These are phyloP conservation scores for Psettodes erumei DNA, from an alignment of 2,113 vertebrate species.

Conservation along the genomic window DNA sequence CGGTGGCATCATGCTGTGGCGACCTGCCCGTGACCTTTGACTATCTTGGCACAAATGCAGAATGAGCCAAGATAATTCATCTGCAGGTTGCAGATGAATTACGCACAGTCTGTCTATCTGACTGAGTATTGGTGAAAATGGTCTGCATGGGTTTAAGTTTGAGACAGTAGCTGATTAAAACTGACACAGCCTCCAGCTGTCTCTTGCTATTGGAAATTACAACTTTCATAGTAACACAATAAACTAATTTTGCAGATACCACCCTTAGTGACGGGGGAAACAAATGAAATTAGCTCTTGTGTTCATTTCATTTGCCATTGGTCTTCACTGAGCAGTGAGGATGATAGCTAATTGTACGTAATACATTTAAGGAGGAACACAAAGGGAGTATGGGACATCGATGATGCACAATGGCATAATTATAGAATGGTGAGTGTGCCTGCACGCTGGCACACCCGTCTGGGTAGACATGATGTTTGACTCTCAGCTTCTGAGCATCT, in stretches of 20 bases:
- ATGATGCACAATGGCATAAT: conserved; percentile 56
- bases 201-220: conserved; percentile 47
- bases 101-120: background rate
- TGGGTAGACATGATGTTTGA: conserved; percentile 29
- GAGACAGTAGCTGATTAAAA: conserved; percentile 47
- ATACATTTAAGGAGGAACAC: conserved; percentile 57
- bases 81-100: conserved; percentile 9
- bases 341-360: conserved; percentile 64
- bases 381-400: conserved; percentile 45
- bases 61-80: background rate
- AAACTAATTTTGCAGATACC: conserved; percentile 49
- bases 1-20: background rate
- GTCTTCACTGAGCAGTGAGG: conserved; percentile 42
- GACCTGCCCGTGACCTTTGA: background rate
- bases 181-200: conserved; percentile 52
- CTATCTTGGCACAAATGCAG: conserved; percentile 3
- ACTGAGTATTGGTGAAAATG: conserved; percentile 1
- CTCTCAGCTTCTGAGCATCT: conserved; percentile 7
- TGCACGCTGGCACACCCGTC: conserved; percentile 18
- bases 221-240: conserved; percentile 57
- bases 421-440: conserved; percentile 35
- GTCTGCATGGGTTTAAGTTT: conserved; percentile 18
- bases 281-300: conserved; percentile 54
- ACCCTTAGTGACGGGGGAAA: conserved; percentile 14
- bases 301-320: conserved; percentile 58